A percentile compares a stretch with the other conserved stretches of the same genome.
phyloP scores from a whole-genome alignment of 2,888 invertebrate species.

The Colostygia pectinataria region DNA sequence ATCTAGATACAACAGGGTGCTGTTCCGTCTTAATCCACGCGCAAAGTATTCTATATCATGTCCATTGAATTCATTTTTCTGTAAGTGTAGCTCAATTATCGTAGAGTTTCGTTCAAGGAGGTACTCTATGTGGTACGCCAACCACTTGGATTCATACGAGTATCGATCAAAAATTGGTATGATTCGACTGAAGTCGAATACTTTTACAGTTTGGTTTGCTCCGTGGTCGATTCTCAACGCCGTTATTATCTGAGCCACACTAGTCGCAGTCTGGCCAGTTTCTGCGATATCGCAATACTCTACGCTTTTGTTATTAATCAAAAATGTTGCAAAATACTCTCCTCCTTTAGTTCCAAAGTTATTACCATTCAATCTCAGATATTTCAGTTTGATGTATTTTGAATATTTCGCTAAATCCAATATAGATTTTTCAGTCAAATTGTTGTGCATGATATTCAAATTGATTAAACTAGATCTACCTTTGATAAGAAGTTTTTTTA shows the following conservation, averaged over 20 bases:
- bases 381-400: conserved; percentile 66
- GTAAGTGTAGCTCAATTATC: conserved; percentile 81
- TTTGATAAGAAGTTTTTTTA: conserved; percentile 68
- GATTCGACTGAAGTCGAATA: conserved; percentile 67
- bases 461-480: conserved; percentile 72
- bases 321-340: conserved; percentile 72
- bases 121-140: conserved; percentile 76
- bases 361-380: conserved; percentile 83
- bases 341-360: conserved; percentile 81
- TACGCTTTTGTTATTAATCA: conserved; percentile 70
- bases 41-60: conserved; percentile 84
- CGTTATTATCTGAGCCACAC: conserved; percentile 79
- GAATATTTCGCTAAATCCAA: conserved; percentile 59
- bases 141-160: conserved; percentile 70
- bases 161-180: conserved; percentile 65
- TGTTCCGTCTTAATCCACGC: conserved; percentile 76
- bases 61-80: conserved; percentile 83
- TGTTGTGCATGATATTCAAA: conserved; percentile 83
- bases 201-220: conserved; percentile 57
- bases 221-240: conserved; percentile 69
- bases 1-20: conserved; percentile 81
- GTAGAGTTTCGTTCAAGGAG: conserved; percentile 62
- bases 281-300: conserved; percentile 82
- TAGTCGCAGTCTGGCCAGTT: conserved; percentile 80
- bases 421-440: conserved; percentile 72